A percentile compares a stretch with the other conserved stretches of the same genome.
These are phyloP conservation scores for Diadumene lineata DNA, from an alignment of 92 coral and sea anemone species.

Conservation along the genomic window DNA sequence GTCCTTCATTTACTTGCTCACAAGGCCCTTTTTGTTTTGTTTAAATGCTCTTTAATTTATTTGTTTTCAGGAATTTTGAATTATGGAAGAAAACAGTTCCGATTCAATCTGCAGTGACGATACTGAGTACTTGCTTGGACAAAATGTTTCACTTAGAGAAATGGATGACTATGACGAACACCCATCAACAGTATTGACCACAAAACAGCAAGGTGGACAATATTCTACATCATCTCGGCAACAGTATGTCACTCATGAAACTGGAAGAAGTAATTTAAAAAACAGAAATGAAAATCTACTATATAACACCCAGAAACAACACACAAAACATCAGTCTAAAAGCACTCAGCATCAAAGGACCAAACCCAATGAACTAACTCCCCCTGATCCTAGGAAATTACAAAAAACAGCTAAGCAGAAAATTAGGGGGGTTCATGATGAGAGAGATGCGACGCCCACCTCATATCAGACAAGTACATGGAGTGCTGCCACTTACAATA, in stretches of 20 bases:
- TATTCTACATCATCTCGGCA: constrained; percentile 2
- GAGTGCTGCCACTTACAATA: background rate
- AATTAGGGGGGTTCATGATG: background rate
- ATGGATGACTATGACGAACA: constrained; percentile 71
- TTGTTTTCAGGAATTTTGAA: background rate
- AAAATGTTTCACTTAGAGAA: constrained; percentile 88
- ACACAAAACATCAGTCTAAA: background rate
- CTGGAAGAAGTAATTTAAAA: background rate
- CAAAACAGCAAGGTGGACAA: background rate
- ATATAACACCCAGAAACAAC: background rate
- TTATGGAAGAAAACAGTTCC: constrained; percentile 75
- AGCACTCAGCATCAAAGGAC: background rate
- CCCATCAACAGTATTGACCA: background rate
- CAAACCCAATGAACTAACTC: constrained; percentile 5
- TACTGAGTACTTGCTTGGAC: constrained; percentile 88
- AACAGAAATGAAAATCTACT: background rate
- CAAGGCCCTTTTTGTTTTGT: background rate
- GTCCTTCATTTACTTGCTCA: too few relatives aligned
- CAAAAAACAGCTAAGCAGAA: background rate
- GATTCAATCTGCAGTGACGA: constrained; percentile 94
- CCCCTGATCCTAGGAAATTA: background rate
- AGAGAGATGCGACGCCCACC: background rate
- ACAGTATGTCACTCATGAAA: background rate
- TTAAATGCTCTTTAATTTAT: background rate
- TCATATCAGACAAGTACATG: background rate